Evolutionary conservation across 2,888 invertebrate genomes (phyloP).

Genomic region (Trichogramma evanescens): DNA sequence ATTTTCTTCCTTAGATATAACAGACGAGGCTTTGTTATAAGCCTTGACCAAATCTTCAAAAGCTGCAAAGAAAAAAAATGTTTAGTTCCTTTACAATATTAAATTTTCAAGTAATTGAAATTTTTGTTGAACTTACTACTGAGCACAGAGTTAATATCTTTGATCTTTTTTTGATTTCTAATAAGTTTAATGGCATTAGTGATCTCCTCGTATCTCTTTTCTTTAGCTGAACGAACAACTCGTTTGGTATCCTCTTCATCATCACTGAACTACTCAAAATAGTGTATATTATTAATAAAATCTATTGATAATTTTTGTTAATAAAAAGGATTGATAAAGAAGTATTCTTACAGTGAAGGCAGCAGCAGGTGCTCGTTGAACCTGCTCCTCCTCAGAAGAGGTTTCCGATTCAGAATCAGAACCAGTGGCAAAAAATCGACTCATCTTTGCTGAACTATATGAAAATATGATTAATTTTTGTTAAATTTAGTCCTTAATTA

Average conservation of each 20-base stretch:
- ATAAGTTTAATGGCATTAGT: slow-evolving; percentile 86
- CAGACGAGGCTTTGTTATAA: slow-evolving; percentile 85
- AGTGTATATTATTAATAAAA: too few species aligned
- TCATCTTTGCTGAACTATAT: too few species aligned
- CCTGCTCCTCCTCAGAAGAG: slow-evolving; percentile 80
- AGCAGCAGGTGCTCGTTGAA: slow-evolving; percentile 66
- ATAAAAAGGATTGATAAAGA: background rate
- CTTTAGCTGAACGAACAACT: slow-evolving; percentile 93
- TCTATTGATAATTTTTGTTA: too few species aligned
- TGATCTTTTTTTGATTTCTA: slow-evolving; percentile 93
- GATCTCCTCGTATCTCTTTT: slow-evolving; percentile 93
- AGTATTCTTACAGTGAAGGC: slow-evolving; percentile 62
- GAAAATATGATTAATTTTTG: too few species aligned
- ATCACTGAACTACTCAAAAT: slow-evolving; percentile 65
- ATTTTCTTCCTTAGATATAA: slow-evolving; percentile 87
- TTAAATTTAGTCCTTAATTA: too few species aligned
- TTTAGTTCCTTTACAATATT: too few species aligned
- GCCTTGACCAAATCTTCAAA: slow-evolving; percentile 91
- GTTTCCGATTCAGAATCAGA: slow-evolving; percentile 93
- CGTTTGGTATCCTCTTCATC: slow-evolving; percentile 96
- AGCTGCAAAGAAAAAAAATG: slow-evolving; percentile 45
- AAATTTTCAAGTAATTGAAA: too few species aligned
- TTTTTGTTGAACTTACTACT: slow-evolving; percentile 56
- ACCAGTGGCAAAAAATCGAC: slow-evolving; percentile 45
- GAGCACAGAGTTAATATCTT: slow-evolving; percentile 92